phyloP scores from a whole-genome alignment of 2,888 invertebrate genomes.

The Troides helena region DNA sequence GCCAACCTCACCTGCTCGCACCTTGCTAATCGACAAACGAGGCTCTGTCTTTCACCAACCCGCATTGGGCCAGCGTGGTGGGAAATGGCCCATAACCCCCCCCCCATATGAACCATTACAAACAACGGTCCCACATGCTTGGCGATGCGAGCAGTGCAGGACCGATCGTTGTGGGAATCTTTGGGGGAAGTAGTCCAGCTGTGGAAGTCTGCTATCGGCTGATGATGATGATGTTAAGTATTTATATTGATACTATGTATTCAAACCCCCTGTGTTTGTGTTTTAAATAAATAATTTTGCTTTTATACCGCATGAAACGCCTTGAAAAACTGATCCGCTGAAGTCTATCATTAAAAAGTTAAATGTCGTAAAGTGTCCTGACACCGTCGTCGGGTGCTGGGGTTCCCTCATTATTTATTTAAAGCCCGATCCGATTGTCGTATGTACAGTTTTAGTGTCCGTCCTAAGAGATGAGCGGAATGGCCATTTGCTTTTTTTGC shows the following conservation, averaged over 20 bases:
- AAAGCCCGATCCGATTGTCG: slow-evolving; percentile 72
- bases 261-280: neutral
- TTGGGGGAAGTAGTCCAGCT: no score
- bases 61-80: no score
- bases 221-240: neutral
- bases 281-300: neutral
- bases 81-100: no score
- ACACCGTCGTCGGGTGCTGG: slow-evolving; percentile 47
- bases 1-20: no score
- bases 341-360: slow-evolving; percentile 58
- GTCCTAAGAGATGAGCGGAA: slow-evolving; percentile 37
- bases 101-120: no score
- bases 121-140: no score
- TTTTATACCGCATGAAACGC: neutral
- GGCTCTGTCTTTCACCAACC: no score
- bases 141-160: no score
- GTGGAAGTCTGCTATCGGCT: no score
- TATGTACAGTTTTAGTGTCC: slow-evolving; percentile 49
- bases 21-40: no score
- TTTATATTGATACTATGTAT: neutral
- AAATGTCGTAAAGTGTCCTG: slow-evolving; percentile 48
- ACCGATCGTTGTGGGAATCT: no score
- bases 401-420: slow-evolving; percentile 77
- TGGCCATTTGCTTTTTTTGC: neutral
- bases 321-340: slow-evolving; percentile 25